These are phyloP conservation scores for Whitmania pigra DNA, from an alignment of 1,140 invertebrate species.

Conservation along the genomic window DNA sequence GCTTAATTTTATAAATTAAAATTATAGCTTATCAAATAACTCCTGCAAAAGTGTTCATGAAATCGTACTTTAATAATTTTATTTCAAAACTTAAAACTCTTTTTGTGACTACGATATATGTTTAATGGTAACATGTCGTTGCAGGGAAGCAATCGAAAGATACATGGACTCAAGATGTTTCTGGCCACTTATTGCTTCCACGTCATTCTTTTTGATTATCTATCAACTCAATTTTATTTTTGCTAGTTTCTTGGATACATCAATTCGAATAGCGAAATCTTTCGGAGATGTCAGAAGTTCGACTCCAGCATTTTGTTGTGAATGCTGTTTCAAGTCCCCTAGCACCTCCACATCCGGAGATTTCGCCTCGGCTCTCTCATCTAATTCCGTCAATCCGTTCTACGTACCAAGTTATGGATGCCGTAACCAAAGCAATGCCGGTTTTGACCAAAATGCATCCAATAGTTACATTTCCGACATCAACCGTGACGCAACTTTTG, in stretches of 20 bases:
- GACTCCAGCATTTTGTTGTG: background rate
- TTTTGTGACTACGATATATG: no score
- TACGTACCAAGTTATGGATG: background rate
- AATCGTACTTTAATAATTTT: no score
- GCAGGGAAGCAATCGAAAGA: no score
- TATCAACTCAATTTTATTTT: constrained; percentile 6
- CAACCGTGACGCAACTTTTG: no score
- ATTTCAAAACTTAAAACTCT: no score
- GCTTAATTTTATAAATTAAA: no score
- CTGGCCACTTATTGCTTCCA: background rate
- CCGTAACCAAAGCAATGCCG: no score
- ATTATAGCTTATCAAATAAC: no score
- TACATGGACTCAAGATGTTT: constrained; percentile 5
- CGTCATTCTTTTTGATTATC: background rate
- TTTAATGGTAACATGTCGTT: no score
- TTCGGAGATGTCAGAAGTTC: background rate
- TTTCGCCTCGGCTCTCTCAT: background rate
- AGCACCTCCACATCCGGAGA: background rate
- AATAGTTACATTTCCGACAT: no score
- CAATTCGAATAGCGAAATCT: background rate
- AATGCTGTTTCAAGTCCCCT: background rate
- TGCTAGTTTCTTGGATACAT: background rate
- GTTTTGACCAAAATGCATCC: no score
- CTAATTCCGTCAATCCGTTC: constrained; percentile 1
- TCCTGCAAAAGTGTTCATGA: no score